phyloP scores from a whole-genome alignment of 1,140 invertebrate genomes.

The Drosophila ercepeae region DNA sequence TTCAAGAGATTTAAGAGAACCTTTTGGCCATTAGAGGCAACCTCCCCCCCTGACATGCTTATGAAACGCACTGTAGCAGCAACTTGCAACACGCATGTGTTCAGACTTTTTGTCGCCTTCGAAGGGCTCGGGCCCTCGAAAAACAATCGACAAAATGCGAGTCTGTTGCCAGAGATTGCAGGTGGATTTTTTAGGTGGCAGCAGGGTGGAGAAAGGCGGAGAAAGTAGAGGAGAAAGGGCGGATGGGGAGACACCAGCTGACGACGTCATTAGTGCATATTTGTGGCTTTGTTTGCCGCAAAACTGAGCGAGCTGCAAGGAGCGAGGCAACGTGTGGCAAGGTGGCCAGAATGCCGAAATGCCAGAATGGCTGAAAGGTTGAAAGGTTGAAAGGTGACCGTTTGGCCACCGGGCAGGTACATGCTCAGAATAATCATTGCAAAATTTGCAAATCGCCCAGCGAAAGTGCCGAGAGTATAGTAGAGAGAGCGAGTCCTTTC shows the following conservation, averaged over 20 bases:
- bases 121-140: conserved; percentile 21
- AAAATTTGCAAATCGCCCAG: conserved; percentile 78
- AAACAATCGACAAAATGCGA: conserved; percentile 39
- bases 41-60: background rate
- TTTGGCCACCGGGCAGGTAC: conserved; percentile 53
- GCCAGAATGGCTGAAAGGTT: conserved; percentile 21
- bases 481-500: conserved; percentile 7
- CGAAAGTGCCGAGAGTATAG: conserved; percentile 69
- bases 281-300: conserved; percentile 83
- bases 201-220: background rate
- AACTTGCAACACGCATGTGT: conserved; percentile 24
- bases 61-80: conserved; percentile 17
- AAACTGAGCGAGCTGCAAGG: conserved; percentile 52
- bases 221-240: background rate
- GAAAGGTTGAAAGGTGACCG: conserved; percentile 35
- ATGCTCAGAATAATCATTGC: conserved; percentile 81
- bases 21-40: background rate
- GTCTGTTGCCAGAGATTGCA: conserved; percentile 15
- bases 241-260: conserved; percentile 23
- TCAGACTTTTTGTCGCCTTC: conserved; percentile 43
- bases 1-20: background rate
- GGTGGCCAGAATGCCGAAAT: conserved; percentile 4
- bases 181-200: conserved; percentile 10
- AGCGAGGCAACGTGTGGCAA: conserved; percentile 1
- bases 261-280: conserved; percentile 83